Evolutionary conservation across 2,888 invertebrate species (phyloP), one percentile per base, ranked within the genome.

Genomic region (Xestia xanthographa): DNA sequence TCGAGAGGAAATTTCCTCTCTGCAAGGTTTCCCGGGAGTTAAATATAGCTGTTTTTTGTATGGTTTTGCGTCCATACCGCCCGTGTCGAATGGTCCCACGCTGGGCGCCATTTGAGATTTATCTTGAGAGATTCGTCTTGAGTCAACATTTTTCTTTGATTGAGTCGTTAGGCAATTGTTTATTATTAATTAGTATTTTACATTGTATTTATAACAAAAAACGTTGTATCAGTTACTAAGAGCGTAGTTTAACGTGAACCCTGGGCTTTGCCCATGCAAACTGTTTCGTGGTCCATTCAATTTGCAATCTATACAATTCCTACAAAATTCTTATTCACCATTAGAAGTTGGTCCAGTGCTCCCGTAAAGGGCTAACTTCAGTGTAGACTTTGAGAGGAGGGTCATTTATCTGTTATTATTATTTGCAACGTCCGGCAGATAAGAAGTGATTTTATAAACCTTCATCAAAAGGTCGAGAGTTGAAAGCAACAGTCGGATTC

Each of bases 321-420:
- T 20, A 20, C 53, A 62, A n/a, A 63, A n/a, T 20, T 53, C 4
- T 12, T 45, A 69, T 76, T 69, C 48, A 48, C 66, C 17, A 56
- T 34, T 26, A 58, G 26, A 43, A 43, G n/a, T 66, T 38, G n/a
- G 48, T 70, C 70, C 66, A 80, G 60, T 77, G 60, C 26, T 78
- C 14, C 48, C 58, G 14, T 60, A 78, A 66, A 43, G 41, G 11
- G n/a, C 68, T 72, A 66, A 63, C 56, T 83, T 66, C 68, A 78
- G 34, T 53, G 66, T 66, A 70, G 29, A 34, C 43, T 50, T 29
- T 9, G 34, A 66, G 41, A 34, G 53, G 29, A 66, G 73, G 68
- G 83, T 65, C 48, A 50, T 11, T 66, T 82, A 29, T 82, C n/a
- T 82, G 53, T 29, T 80, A 82, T 82, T 77, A 82, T 80, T 82